These are phyloP conservation scores for Neotoma lepida DNA, from an alignment of 2,113 vertebrate species.

Conservation along the genomic window DNA sequence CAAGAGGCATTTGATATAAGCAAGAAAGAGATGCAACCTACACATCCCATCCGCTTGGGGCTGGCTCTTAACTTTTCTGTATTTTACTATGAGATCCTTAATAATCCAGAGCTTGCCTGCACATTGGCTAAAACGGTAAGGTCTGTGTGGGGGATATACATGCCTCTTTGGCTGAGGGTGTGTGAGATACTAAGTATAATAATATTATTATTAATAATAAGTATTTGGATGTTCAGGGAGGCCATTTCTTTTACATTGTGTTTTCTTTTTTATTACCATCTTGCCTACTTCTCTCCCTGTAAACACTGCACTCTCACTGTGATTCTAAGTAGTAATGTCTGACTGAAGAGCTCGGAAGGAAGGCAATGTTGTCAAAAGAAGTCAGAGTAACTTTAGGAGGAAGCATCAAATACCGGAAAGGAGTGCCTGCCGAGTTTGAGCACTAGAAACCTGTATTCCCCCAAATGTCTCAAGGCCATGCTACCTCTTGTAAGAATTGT, in stretches of 20 bases:
- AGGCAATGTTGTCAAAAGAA: not conserved
- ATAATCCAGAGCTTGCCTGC: conserved; percentile 95
- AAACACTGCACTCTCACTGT: not conserved
- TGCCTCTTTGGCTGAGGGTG: not conserved
- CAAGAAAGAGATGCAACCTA: conserved; percentile 93
- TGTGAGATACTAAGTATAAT: not conserved
- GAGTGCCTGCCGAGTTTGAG: not conserved
- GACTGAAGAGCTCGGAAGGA: not conserved
- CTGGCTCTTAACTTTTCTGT: conserved; percentile 99
- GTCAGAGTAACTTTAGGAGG: not conserved
- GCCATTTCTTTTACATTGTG: not conserved
- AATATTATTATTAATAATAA: too few species aligned
- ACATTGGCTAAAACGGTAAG: conserved; percentile 94
- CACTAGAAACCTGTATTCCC: not conserved
- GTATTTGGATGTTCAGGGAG: not conserved
- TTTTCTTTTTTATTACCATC: not conserved
- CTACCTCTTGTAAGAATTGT: not conserved
- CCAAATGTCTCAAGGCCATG: not conserved
- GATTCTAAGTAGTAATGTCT: not conserved
- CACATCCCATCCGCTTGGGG: conserved; percentile 97
- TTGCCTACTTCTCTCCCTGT: not conserved
- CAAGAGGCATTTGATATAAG: conserved; percentile 93
- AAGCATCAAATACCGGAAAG: not conserved
- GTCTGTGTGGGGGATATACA: not conserved
- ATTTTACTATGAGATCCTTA: conserved; percentile 99